Conservation (phyloP, 1,140 invertebrate species). For the Andricus grossulariae region DNA sequence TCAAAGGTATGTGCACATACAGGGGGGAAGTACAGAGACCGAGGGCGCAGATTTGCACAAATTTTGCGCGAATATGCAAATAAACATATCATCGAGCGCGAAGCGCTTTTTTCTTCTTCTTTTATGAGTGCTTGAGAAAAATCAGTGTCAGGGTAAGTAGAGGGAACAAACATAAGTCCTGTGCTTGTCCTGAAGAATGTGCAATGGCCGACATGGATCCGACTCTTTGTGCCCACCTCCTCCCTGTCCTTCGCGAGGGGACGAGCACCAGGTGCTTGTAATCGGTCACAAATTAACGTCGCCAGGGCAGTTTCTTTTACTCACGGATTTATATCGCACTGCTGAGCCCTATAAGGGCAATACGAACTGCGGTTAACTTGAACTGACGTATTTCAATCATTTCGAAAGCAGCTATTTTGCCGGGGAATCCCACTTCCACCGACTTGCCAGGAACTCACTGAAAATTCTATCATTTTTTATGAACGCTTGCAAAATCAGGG, state of each 20-base stretch:
- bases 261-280: conserved; percentile 69
- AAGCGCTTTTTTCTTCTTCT: too few relatives aligned
- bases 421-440: neutral
- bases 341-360: conserved; percentile 63
- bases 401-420: conserved; percentile 45
- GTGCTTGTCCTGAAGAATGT: conserved; percentile 56
- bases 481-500: too few relatives aligned
- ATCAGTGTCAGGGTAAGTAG: conserved; percentile 18
- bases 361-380: conserved; percentile 48
- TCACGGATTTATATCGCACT: conserved; percentile 56
- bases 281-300: conserved; percentile 74
- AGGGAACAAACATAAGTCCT: conserved; percentile 34
- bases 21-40: too few relatives aligned
- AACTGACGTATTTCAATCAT: conserved; percentile 65
- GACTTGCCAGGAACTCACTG: neutral
- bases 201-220: conserved; percentile 58
- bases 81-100: too few relatives aligned
- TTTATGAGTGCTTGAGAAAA: neutral
- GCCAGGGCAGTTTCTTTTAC: conserved; percentile 65
- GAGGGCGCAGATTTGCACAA: too few relatives aligned
- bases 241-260: conserved; percentile 40
- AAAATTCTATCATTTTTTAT: too few relatives aligned
- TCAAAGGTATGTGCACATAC: too few relatives aligned
- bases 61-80: too few relatives aligned
- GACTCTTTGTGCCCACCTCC: conserved; percentile 55